Conservation (phyloP, 2,888 invertebrate species). For the Entomobrya multifasciata region DNA sequence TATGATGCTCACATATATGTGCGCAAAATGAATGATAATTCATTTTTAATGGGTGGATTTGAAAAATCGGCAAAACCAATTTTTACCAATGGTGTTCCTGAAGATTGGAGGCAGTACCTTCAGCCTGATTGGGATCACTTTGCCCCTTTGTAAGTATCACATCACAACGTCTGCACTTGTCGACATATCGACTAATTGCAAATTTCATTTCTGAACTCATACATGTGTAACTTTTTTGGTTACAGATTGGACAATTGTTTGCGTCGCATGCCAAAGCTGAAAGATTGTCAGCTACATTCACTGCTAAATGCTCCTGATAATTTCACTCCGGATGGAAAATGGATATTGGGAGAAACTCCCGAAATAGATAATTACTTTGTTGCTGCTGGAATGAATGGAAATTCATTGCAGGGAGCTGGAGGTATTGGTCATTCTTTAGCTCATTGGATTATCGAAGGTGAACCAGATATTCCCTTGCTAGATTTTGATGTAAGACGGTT, state of each 20-base stretch:
- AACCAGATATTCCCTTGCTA: conserved; percentile 84
- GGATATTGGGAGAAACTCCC: conserved; percentile 87
- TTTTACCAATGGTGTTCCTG: conserved; percentile 83
- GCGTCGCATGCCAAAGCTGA: conserved; percentile 75
- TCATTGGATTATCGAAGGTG: conserved; percentile 85
- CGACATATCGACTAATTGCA: too few relatives aligned
- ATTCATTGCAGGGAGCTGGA: conserved; percentile 87
- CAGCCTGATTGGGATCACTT: conserved; percentile 85
- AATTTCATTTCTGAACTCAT: too few relatives aligned
- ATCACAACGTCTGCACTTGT: too few relatives aligned
- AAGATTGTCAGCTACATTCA: conserved; percentile 73
- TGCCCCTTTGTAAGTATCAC: conserved; percentile 78
- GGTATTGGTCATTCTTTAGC: conserved; percentile 84
- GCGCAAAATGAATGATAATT: conserved; percentile 84
- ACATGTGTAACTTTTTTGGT: neutral
- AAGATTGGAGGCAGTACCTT: conserved; percentile 80
- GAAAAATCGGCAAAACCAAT: conserved; percentile 86
- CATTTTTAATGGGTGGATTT: conserved; percentile 86
- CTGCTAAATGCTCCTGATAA: conserved; percentile 85
- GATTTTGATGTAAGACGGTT: conserved; percentile 86
- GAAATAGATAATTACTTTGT: conserved; percentile 88
- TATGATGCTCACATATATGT: conserved; percentile 86
- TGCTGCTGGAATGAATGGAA: conserved; percentile 87
- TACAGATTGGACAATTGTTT: conserved; percentile 76
- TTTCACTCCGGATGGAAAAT: conserved; percentile 87